Conservation (phyloP, 2,888 invertebrate species). For the Spicauda simplicius region DNA sequence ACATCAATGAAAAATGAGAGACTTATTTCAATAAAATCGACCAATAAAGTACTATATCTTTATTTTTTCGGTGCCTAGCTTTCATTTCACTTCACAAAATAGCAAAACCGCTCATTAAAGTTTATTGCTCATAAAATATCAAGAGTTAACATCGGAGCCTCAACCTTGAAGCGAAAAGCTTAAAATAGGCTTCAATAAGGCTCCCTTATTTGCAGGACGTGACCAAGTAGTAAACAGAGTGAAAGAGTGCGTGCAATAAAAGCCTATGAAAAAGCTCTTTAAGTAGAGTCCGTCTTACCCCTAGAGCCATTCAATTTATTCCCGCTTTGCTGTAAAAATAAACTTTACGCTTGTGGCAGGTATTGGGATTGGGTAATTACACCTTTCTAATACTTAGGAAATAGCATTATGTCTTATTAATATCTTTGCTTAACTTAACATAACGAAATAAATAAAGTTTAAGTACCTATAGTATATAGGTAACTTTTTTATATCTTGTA, state of each 20-base stretch:
- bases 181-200: slow-evolving; percentile 40
- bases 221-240: slow-evolving; percentile 45
- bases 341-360: not conserved
- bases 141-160: slow-evolving; percentile 23
- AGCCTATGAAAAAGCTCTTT: slow-evolving; percentile 33
- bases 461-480: too few relatives aligned
- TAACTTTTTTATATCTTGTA: too few relatives aligned
- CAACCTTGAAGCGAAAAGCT: slow-evolving; percentile 23
- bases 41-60: not conserved
- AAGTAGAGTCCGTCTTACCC: slow-evolving; percentile 20
- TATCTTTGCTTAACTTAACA: too few relatives aligned
- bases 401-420: too few relatives aligned
- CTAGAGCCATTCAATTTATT: slow-evolving; percentile 34
- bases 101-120: slow-evolving; percentile 31
- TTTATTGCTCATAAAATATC: slow-evolving; percentile 34
- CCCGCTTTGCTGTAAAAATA: slow-evolving; percentile 8
- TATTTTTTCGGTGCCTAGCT: not conserved
- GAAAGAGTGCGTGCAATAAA: slow-evolving; percentile 43
- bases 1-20: too few relatives aligned
- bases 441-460: too few relatives aligned
- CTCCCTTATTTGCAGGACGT: slow-evolving; percentile 46
- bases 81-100: slow-evolving; percentile 20
- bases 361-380: not conserved
- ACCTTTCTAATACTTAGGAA: not conserved
- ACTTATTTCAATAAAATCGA: too few relatives aligned